Evolutionary conservation across 2,113 vertebrate species (phyloP), one percentile per base, ranked within the genome.

Genomic region (Lampris incognitus): DNA sequence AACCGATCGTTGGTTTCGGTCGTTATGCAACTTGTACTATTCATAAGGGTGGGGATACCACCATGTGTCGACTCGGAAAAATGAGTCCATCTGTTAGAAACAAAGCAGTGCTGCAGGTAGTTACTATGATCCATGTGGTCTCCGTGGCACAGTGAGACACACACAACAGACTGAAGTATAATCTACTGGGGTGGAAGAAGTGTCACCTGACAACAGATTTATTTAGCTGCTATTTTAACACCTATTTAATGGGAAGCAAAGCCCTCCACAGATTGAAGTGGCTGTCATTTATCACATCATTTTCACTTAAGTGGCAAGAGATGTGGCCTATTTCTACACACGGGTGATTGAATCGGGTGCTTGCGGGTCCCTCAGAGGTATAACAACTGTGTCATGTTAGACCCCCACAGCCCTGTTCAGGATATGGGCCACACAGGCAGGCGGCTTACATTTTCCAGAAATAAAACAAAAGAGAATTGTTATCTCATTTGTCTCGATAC

Each of bases 401-500:
- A 48, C 74, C 49, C n/a, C 8, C 54, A 67, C n/a, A 67, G 62
- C 51, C 56, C 69, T 82, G 63, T 69, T 44, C 54, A 41, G 54
- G 79, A 79, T 55, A 54, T 73, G 57, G 60, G 46, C 40, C 50
- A 39, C 9, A 37, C 3, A 7, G 50, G 6, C 36, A 24, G 24
- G 24, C 24, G 24, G 0, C 24, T 24, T 24, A 24, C 24, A 24
- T 41, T 62, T 62, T 40, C 9, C 6, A 41, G 13, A 3, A 57
- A 38, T 44, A 38, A 2, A 67, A 56, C 10, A 42, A 55, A 74
- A 60, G 60, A 1, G 72, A 66, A 24, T 24, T 24, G 9, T 57
- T 72, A 71, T 56, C 46, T 13, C 60, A 85, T 82, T 73, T 72
- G 10, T 72, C 72, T 51, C 9, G 56, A 79, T 57, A 71, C 71